These are phyloP conservation scores for Ormyrus nitidulus DNA, from an alignment of 2,888 invertebrate species.

Conservation along the genomic window DNA sequence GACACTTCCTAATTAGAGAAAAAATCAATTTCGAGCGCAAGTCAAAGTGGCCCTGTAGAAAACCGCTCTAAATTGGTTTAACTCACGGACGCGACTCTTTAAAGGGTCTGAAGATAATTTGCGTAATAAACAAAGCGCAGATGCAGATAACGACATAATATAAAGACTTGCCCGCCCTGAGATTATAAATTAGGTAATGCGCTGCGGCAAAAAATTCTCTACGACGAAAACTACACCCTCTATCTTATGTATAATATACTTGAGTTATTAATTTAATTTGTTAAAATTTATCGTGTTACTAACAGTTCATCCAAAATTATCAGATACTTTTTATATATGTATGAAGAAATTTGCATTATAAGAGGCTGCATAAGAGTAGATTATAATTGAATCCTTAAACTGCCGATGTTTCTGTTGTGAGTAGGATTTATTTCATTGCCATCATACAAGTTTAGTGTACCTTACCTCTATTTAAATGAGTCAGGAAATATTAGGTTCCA, in stretches of 20 bases:
- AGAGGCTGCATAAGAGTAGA: too few species aligned
- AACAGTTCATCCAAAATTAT: too few species aligned
- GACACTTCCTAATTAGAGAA: slow-evolving; percentile 49
- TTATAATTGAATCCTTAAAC: too few species aligned
- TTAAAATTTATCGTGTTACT: too few species aligned
- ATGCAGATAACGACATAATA: slow-evolving; percentile 38
- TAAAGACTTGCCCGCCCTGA: not conserved
- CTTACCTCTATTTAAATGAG: too few species aligned
- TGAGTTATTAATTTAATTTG: too few species aligned
- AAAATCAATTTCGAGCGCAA: slow-evolving; percentile 34
- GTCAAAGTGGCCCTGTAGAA: slow-evolving; percentile 13
- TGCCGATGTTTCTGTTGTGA: too few species aligned
- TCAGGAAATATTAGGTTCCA: too few species aligned
- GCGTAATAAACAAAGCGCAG: slow-evolving; percentile 35
- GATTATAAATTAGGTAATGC: slow-evolving; percentile 45
- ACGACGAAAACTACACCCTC: not conserved
- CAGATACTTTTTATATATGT: too few species aligned
- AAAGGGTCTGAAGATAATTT: slow-evolving; percentile 9
- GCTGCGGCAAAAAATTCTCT: not conserved
- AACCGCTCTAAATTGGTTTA: slow-evolving; percentile 17
- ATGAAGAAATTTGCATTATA: too few species aligned
- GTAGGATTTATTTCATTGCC: too few species aligned
- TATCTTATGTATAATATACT: not conserved
- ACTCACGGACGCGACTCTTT: slow-evolving; percentile 24
- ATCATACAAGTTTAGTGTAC: too few species aligned